Percentiles rank a stretch among this genome's conserved stretches.
Evolutionary conservation across 2,888 invertebrate genomes (phyloP).

Genomic region (Ophion costatus): DNA sequence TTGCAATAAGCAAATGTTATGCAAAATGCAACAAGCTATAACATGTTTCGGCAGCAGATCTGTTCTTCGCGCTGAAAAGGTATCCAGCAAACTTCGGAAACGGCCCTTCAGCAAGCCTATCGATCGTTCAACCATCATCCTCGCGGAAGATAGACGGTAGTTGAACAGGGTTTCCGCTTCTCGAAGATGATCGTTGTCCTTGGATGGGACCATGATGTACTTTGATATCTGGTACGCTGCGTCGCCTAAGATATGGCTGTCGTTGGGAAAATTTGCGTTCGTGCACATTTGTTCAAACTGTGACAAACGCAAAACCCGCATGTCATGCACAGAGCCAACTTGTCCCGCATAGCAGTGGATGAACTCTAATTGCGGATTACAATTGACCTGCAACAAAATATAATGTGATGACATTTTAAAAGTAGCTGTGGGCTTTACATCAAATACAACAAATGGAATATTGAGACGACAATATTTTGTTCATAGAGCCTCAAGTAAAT

Average conservation of each 20-base stretch:
- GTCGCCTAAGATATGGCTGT: no score
- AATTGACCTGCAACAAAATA: constrained; percentile 5
- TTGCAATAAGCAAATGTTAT: constrained; percentile 44
- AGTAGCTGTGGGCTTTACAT: constrained; percentile 7
- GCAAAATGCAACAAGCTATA: constrained; percentile 35
- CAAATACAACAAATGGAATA: background rate
- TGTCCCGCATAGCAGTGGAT: no score
- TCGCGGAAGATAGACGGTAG: constrained; percentile 8
- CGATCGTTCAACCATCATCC: constrained; percentile 48
- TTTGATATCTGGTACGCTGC: no score
- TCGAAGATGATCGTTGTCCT: constrained; percentile 3
- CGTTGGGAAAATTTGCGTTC: no score
- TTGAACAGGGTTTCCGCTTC: constrained; percentile 14
- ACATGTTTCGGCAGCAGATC: constrained; percentile 43
- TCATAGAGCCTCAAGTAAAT: constrained; percentile 1
- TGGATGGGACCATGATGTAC: no score
- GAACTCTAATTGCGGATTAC: no score
- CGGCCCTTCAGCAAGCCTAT: constrained; percentile 33
- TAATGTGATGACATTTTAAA: constrained; percentile 2
- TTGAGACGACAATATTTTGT: background rate
- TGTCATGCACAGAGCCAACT: no score
- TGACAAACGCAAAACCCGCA: no score
- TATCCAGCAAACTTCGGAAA: constrained; percentile 39
- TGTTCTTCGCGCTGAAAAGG: constrained; percentile 21
- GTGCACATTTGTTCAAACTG: no score